A percentile compares a stretch with the other conserved stretches of the same genome.
Conservation (phyloP, 2,113 vertebrate genomes). For the Hyla sarda region DNA sequence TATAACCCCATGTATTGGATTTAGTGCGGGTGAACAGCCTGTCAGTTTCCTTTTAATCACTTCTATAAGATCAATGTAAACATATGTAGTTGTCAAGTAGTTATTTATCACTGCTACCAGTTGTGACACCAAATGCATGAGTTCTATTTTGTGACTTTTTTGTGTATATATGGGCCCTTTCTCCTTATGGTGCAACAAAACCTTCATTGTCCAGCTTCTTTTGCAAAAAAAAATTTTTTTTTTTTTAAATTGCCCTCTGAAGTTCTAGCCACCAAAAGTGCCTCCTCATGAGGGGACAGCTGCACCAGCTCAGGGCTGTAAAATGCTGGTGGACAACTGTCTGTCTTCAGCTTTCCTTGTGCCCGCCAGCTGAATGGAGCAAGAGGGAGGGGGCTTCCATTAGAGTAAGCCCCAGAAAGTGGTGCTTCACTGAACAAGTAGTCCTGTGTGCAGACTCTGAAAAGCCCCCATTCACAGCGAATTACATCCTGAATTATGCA, state of each 20-base stretch:
- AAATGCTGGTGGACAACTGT: constrained; percentile 65
- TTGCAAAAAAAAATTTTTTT: neutral
- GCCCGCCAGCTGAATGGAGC: constrained; percentile 60
- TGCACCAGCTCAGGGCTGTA: constrained; percentile 56
- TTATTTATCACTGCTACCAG: neutral
- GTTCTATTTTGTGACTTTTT: neutral
- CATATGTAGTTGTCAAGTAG: no score
- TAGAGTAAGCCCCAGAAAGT: constrained; percentile 59
- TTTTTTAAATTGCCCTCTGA: no score
- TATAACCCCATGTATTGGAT: no score
- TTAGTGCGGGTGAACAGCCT: no score
- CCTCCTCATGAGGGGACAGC: constrained; percentile 55
- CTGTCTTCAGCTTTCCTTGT: constrained; percentile 48
- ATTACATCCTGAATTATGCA: constrained; percentile 58
- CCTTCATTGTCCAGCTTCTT: neutral
- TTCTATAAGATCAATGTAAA: no score
- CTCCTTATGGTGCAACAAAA: neutral
- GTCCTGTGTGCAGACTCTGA: constrained; percentile 65
- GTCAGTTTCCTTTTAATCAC: no score
- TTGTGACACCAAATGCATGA: neutral
- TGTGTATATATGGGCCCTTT: neutral
- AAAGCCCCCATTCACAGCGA: constrained; percentile 67
- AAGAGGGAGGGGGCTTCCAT: constrained; percentile 50
- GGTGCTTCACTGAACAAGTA: constrained; percentile 66
- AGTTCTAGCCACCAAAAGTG: neutral